These are phyloP conservation scores for Coregonus sp. DNA, from an alignment of 2,797 vertebrate genomes.

Conservation along the genomic window DNA sequence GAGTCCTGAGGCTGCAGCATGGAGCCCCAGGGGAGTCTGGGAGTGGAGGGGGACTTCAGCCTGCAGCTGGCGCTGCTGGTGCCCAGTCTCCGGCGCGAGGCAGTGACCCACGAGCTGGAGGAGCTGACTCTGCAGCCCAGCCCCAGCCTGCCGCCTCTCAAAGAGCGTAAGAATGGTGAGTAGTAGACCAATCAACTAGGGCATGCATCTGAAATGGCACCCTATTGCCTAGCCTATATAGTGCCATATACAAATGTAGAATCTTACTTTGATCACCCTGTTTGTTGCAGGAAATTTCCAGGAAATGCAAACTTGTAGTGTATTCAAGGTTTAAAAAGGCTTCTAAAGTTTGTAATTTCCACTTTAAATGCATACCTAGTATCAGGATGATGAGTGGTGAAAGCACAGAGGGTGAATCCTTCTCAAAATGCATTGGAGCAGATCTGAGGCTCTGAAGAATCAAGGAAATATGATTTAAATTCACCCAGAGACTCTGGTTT, in stretches of 20 bases:
- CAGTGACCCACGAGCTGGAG: conserved; percentile 81
- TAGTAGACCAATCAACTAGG: neutral
- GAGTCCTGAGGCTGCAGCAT: conserved; percentile 55
- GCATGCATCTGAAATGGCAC: too few species aligned
- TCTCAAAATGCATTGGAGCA: neutral
- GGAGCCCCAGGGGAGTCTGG: conserved; percentile 68
- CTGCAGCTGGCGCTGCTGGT: conserved; percentile 60
- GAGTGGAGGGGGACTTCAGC: conserved; percentile 67
- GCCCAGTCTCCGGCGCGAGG: conserved; percentile 82
- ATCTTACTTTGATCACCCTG: too few species aligned
- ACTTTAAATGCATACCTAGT: neutral
- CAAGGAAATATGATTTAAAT: neutral
- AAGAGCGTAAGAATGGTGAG: conserved; percentile 80
- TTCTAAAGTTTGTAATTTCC: too few species aligned
- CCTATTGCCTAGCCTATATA: too few species aligned
- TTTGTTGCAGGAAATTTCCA: too few species aligned
- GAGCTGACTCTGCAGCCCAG: conserved; percentile 79
- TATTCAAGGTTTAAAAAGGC: too few species aligned
- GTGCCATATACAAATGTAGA: too few species aligned
- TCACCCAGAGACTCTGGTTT: neutral
- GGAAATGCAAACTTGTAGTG: too few species aligned
- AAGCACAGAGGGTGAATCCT: conserved; percentile 42
- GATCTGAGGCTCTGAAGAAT: neutral
- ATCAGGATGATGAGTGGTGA: conserved; percentile 46
- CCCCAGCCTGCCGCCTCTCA: conserved; percentile 77